These are phyloP conservation scores for Acleris cristana DNA, from an alignment of 2,888 invertebrate species.

Conservation along the genomic window DNA sequence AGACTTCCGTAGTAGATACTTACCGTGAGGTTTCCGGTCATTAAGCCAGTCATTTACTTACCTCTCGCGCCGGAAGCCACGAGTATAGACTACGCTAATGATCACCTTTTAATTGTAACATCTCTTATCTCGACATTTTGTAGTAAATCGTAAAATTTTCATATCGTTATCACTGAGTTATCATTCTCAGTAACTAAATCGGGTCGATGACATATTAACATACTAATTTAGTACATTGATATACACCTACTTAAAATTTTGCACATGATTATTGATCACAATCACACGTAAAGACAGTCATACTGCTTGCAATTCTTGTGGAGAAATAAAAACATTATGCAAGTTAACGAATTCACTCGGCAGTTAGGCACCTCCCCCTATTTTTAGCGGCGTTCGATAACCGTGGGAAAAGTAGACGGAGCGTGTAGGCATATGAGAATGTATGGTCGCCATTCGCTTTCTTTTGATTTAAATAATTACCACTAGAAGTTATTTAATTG, in stretches of 20 bases:
- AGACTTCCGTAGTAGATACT: constrained; percentile 14
- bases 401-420: constrained; percentile 40
- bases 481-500: no score
- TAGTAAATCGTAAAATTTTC: background rate
- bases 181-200: background rate
- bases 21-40: constrained; percentile 38
- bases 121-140: background rate
- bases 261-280: no score
- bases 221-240: background rate
- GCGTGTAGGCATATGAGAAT: constrained; percentile 19
- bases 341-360: constrained; percentile 8
- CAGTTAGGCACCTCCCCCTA: constrained; percentile 1
- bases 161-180: constrained; percentile 8
- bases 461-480: no score
- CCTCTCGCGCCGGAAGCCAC: constrained; percentile 14
- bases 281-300: background rate
- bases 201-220: constrained; percentile 7
- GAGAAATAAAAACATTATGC: background rate
- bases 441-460: no score
- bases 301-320: background rate
- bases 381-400: constrained; percentile 36
- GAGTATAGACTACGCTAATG: background rate
- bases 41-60: constrained; percentile 26
- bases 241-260: no score
- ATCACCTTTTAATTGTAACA: constrained; percentile 3